These are phyloP conservation scores for Onychomys leucogaster DNA, from an alignment of 2,797 vertebrate genomes.

Conservation along the genomic window DNA sequence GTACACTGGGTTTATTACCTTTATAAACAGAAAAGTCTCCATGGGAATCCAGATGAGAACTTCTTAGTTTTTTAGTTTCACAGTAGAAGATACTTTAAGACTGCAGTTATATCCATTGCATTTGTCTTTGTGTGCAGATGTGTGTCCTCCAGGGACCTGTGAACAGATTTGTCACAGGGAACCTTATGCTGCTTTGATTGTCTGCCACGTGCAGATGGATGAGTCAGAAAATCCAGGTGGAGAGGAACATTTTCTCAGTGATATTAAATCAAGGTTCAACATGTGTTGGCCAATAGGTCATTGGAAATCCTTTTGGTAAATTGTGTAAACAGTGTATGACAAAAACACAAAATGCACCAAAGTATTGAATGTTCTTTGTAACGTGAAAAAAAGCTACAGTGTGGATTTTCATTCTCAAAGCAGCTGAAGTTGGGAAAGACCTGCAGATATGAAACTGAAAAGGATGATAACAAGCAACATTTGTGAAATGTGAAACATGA, in stretches of 20 bases:
- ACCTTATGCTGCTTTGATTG: constrained; percentile 61
- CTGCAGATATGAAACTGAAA: not conserved
- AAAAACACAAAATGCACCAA: not conserved
- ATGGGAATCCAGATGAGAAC: not conserved
- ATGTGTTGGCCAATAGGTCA: not conserved
- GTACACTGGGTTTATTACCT: not conserved
- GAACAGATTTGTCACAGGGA: constrained; percentile 77
- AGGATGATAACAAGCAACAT: not conserved
- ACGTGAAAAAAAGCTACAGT: not conserved
- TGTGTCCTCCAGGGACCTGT: constrained; percentile 74
- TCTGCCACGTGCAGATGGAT: constrained; percentile 69
- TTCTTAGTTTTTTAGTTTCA: not conserved
- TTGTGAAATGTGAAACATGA: not conserved
- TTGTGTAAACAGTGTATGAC: not conserved
- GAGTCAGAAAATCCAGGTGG: not conserved
- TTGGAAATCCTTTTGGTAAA: not conserved
- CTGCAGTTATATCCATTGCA: not conserved
- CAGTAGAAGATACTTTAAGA: not conserved
- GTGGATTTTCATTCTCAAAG: not conserved
- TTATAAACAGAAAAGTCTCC: not conserved
- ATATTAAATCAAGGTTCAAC: not conserved
- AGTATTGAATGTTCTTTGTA: not conserved
- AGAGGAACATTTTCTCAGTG: not conserved
- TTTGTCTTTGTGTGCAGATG: constrained; percentile 85
- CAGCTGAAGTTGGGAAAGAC: not conserved